Evolutionary conservation across 2,113 vertebrate genomes (phyloP), one percentile per base, ranked within the genome.

Genomic region (Psophia crepitans): DNA sequence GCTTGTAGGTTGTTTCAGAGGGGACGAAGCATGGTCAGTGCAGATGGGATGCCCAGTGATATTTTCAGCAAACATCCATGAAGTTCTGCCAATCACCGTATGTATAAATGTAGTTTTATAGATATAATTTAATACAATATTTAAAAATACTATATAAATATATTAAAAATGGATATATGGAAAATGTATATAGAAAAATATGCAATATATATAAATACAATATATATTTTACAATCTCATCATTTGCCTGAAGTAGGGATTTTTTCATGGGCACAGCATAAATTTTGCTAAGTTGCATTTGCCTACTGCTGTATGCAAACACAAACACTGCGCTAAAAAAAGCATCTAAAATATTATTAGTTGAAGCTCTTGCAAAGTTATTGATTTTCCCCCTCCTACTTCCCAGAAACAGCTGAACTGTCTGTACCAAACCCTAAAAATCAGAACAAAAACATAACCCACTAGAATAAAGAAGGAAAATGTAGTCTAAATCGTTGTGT

Each of bases 331-430:
- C 0, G 0, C 46, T 73, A 61, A 66, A 79, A 81, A 69, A 66
- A 58, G 2, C 14, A 51, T 32, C 23, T 84, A n/a, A 90, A 93
- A 83, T 43, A 43, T 43, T 70, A 24, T 49, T 90, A 81, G n/a
- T 69, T 86, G 54, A 81, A 39, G 39, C 20, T 92, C 28, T 70
- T 92, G 56, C n/a, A 71, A 84, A 69, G 20, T 75, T 90, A 43
- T 6, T 63, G 46, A 66, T 32, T 49, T 73, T 78, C 53, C 46
- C 10, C 2, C 32, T 41, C 20, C 0, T 65, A 69, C n/a, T 91
- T 92, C 69, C 84, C 51, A 91, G 94, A 96, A 92, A 70, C 76
- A 89, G 89, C 56, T 77, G 93, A 92, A 84, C 54, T 63, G 58
- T 15, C 79, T 87, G 51, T 77, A 89, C 87, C 20, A 63, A 84